phyloP scores from a whole-genome alignment of 2,113 vertebrate species.

The Rhizomys pruinosus region DNA sequence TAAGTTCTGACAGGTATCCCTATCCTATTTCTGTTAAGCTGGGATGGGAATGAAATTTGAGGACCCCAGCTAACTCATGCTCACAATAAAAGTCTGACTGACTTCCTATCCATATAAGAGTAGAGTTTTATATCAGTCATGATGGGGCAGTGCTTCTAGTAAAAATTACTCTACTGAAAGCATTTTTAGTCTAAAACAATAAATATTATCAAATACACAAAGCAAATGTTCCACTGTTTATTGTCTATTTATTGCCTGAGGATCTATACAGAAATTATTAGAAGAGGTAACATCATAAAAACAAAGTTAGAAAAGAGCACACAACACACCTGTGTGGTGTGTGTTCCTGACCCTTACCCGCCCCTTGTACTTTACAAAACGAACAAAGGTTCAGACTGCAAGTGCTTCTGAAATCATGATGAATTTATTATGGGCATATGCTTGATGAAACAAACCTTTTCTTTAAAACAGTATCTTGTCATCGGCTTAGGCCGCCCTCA shows the following conservation, averaged over 20 bases:
- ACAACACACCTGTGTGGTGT: not conserved
- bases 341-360: not conserved
- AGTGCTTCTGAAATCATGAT: not conserved
- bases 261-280: not conserved
- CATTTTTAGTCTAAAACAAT: not conserved
- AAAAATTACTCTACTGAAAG: too few relatives aligned
- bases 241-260: not conserved
- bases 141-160: not conserved
- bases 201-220: not conserved
- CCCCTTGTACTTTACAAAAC: not conserved
- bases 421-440: not conserved
- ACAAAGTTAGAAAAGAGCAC: not conserved
- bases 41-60: not conserved
- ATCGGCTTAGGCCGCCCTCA: not conserved
- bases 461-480: not conserved
- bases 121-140: not conserved
- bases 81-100: not conserved
- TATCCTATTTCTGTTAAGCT: conserved; percentile 2
- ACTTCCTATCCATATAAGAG: not conserved
- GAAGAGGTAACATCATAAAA: not conserved
- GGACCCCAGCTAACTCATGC: not conserved
- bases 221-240: not conserved
- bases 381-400: not conserved
- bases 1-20: not conserved
- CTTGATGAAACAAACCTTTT: not conserved